Base-by-base conservation (phyloP, 1,140 invertebrate species). In the Coenobita brevimanus region DNA sequence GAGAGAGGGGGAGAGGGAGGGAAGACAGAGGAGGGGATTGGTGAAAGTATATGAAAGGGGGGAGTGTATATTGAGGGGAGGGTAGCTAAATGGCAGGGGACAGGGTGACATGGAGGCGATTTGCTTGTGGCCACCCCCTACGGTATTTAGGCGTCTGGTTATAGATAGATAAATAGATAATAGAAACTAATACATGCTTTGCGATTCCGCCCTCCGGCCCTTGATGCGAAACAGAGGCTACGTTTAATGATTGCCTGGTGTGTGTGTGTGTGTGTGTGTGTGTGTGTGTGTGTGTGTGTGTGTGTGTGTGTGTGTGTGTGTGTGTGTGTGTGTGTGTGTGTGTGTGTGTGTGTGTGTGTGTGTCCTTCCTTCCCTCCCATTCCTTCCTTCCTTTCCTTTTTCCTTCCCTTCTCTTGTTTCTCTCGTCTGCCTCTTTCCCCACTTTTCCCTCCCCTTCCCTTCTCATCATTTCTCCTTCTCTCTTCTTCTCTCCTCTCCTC, bases 231-330 rank as follows among this genome's bases (percentile, higher is more conserved):
- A n/a, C 54, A 57, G 10, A 57, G n/a, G 10, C n/a, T 13, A 57
- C 54, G 10, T n/a, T n/a, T 57, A 57, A 57, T 57, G 10, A 13
- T 57, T 57, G 10, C n/a, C 54, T 13, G 3, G 3, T 3, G 60
- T 62, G 60, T 62, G 60, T 62, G 60, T 62, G 60, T 62, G 60
- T 62, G 60, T 62, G 60, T 62, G 60, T 62, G 60, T 62, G 60
- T 62, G 21, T 62, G 60, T 62, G 60, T 62, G 60, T 62, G 60
- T 62, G 60, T 62, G 60, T 62, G 60, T 62, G 60, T 62, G 60
- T 62, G 60, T 62, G 60, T 62, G 60, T 62, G 60, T 62, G 60
- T 62, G 60, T 62, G 60, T 62, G 60, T 62, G 60, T 62, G 60
- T 62, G 60, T 62, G 3, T 3, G 21, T 21, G 8, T 54, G 8